Evolutionary conservation across 1,140 invertebrate species (phyloP).

Genomic region (Anagrus nilaparvatae): DNA sequence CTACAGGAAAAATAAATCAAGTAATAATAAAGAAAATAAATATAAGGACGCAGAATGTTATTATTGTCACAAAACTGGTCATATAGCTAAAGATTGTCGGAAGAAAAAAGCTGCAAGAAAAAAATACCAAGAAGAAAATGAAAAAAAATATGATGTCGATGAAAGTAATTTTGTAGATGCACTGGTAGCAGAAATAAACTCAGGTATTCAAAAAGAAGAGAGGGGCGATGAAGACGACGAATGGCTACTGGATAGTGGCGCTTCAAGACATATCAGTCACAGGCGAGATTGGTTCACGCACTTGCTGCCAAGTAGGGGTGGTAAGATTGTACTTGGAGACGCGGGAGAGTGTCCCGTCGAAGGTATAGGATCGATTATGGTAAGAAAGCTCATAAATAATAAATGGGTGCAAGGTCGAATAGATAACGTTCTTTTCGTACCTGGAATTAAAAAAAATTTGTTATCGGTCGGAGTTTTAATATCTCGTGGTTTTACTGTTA

Average conservation of each 20-base stretch:
- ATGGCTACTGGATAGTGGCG: slow-evolving; percentile 21
- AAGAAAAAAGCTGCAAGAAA: too few species aligned
- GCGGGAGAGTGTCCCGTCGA: slow-evolving; percentile 9
- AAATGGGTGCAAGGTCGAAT: slow-evolving; percentile 10
- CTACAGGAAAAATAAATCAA: neutral
- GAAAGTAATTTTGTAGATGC: neutral
- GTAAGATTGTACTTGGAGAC: slow-evolving; percentile 13
- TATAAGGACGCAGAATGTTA: neutral
- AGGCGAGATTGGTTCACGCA: slow-evolving; percentile 20
- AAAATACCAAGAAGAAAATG: neutral
- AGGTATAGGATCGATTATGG: slow-evolving; percentile 12
- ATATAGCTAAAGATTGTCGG: neutral
- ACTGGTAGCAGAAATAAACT: neutral
- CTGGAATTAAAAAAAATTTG: slow-evolving; percentile 15
- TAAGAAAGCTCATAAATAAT: slow-evolving; percentile 12
- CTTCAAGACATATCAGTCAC: slow-evolving; percentile 18
- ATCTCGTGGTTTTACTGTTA: slow-evolving; percentile 11
- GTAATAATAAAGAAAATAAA: neutral
- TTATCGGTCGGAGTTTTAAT: slow-evolving; percentile 17
- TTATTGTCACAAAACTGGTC: neutral
- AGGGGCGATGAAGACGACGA: slow-evolving; percentile 3
- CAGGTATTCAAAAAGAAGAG: neutral
- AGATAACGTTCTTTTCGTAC: slow-evolving; percentile 15
- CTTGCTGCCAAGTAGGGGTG: slow-evolving; percentile 5
- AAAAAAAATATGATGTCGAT: neutral